Evolutionary conservation across 2,888 invertebrate species (phyloP).

Genomic region (Ophioninae sp.): DNA sequence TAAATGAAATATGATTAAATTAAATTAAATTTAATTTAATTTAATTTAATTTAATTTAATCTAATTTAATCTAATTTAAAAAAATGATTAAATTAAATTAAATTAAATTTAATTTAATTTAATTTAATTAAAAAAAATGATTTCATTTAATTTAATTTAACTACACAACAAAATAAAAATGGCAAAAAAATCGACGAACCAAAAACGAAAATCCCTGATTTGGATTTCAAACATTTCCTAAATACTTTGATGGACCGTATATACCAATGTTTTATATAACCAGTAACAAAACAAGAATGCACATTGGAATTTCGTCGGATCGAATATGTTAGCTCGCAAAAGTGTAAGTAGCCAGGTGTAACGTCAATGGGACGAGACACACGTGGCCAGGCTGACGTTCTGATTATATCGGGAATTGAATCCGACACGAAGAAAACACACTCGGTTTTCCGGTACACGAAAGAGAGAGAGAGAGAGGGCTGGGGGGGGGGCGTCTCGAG

Average conservation of each 20-base stretch:
- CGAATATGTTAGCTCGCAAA: not conserved
- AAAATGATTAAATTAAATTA: too few species aligned
- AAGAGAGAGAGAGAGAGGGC: conserved; percentile 72
- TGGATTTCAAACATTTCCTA: not conserved
- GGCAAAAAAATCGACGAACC: too few species aligned
- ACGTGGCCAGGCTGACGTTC: conserved; percentile 7
- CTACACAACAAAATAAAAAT: too few species aligned
- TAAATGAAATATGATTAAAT: too few species aligned
- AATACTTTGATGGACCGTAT: not conserved
- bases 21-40: too few species aligned
- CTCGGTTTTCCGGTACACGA: conserved; percentile 30
- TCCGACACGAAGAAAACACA: conserved; percentile 38
- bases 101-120: too few species aligned
- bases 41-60: too few species aligned
- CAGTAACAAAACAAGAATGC: not conserved
- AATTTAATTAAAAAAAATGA: too few species aligned
- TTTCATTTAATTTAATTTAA: too few species aligned
- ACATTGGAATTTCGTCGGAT: not conserved
- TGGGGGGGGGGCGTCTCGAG: conserved; percentile 75
- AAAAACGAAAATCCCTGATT: too few species aligned
- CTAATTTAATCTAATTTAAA: too few species aligned
- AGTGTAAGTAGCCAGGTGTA: not conserved
- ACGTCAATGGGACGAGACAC: conserved; percentile 12
- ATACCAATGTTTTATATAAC: not conserved
- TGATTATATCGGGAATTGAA: conserved; percentile 38